phyloP scores from a whole-genome alignment of 2,888 invertebrate species.

The Neuroscelio doddi region DNA sequence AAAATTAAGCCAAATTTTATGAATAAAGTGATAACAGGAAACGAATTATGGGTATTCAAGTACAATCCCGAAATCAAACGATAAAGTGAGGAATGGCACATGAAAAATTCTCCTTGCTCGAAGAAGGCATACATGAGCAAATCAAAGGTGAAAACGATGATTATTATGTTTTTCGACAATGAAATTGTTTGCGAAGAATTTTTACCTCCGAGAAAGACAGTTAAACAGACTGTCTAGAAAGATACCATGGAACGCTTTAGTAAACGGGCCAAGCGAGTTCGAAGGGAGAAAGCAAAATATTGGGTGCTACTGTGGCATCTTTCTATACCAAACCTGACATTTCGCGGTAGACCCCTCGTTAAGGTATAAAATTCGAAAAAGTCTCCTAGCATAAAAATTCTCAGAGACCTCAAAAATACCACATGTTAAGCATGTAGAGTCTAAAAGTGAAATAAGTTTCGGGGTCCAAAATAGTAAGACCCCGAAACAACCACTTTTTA shows the following conservation, averaged over 20 bases:
- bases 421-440: too few species aligned
- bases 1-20: constrained; percentile 17
- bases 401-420: too few species aligned
- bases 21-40: constrained; percentile 29
- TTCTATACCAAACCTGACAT: too few species aligned
- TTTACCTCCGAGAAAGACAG: background rate
- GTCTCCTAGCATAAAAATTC: too few species aligned
- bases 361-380: too few species aligned
- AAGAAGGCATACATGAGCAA: constrained; percentile 41
- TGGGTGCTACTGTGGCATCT: too few species aligned
- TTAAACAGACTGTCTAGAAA: constrained; percentile 40
- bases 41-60: constrained; percentile 40
- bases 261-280: background rate
- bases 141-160: constrained; percentile 39
- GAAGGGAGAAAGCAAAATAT: too few species aligned
- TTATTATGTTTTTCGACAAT: constrained; percentile 41
- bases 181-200: background rate
- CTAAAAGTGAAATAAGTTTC: too few species aligned
- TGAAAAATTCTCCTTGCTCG: constrained; percentile 11
- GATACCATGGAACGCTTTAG: constrained; percentile 14
- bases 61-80: constrained; percentile 43
- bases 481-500: too few species aligned
- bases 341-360: too few species aligned
- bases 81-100: constrained; percentile 37
- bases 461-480: too few species aligned